A percentile compares a stretch with the other conserved stretches of the same genome.
Conservation (phyloP, 2,797 vertebrate species). For the Emydoidea blandingii region DNA sequence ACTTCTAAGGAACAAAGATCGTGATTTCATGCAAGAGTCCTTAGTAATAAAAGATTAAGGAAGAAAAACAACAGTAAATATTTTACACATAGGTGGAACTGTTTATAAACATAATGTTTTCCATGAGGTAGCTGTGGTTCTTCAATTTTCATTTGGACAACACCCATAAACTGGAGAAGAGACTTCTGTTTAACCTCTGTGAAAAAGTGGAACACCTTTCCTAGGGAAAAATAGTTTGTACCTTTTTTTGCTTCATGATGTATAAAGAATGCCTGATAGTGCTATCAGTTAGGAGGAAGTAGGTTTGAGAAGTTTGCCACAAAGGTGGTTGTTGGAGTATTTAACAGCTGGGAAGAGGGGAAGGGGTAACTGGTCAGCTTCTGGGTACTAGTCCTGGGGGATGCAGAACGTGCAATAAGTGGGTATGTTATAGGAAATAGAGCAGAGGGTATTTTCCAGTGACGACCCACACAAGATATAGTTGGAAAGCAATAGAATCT, state of each 20-base stretch:
- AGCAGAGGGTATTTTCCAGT: not conserved
- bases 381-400: not conserved
- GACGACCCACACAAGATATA: not conserved
- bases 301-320: not conserved
- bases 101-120: not conserved
- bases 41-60: constrained; percentile 69
- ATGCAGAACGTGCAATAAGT: not conserved
- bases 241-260: not conserved
- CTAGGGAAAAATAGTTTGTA: not conserved
- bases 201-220: not conserved
- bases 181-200: not conserved
- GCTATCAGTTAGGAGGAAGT: not conserved
- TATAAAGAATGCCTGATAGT: not conserved
- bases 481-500: not conserved
- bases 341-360: not conserved
- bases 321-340: not conserved
- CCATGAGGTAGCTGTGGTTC: not conserved
- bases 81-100: constrained; percentile 38
- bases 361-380: not conserved
- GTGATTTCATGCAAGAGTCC: constrained; percentile 55
- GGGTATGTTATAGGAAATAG: not conserved
- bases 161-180: not conserved
- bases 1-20: constrained; percentile 74
- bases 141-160: constrained; percentile 19
- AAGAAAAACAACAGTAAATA: constrained; percentile 67